A percentile compares a stretch with the other conserved stretches of the same genome.
Conservation (phyloP, 2,797 vertebrate genomes). For the Mormyrus proboscirostris region DNA sequence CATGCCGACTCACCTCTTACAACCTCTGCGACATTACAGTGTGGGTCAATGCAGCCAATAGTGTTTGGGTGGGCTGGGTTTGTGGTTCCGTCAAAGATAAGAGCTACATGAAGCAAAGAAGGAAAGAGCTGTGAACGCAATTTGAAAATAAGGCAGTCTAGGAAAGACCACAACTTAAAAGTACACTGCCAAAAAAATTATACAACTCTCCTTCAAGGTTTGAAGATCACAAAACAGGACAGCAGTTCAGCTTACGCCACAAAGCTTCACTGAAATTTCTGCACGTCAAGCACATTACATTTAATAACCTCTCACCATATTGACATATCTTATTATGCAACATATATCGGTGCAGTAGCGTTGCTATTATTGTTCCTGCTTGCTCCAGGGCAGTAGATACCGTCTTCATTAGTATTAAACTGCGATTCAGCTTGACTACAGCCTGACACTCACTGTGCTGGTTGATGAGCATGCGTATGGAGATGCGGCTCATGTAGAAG, state of each 20-base stretch:
- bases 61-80: conserved; percentile 89
- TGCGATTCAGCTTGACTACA: neutral
- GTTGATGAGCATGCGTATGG: conserved; percentile 96
- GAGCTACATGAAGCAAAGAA: conserved; percentile 51
- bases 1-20: conserved; percentile 67
- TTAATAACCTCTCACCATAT: neutral
- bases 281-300: neutral
- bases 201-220: neutral
- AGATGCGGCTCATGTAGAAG: conserved; percentile 94
- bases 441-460: conserved; percentile 77
- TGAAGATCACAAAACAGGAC: neutral
- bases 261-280: neutral
- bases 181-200: neutral
- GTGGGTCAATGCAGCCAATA: conserved; percentile 86
- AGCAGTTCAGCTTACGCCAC: neutral
- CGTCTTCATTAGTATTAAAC: neutral
- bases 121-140: neutral
- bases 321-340: neutral
- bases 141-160: neutral
- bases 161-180: neutral
- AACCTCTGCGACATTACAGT: conserved; percentile 75
- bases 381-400: neutral
- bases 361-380: neutral
- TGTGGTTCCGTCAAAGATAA: conserved; percentile 82
- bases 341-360: neutral